Base-by-base conservation (phyloP, 2,797 vertebrate species). In the Alcedo quadribrachys region DNA sequence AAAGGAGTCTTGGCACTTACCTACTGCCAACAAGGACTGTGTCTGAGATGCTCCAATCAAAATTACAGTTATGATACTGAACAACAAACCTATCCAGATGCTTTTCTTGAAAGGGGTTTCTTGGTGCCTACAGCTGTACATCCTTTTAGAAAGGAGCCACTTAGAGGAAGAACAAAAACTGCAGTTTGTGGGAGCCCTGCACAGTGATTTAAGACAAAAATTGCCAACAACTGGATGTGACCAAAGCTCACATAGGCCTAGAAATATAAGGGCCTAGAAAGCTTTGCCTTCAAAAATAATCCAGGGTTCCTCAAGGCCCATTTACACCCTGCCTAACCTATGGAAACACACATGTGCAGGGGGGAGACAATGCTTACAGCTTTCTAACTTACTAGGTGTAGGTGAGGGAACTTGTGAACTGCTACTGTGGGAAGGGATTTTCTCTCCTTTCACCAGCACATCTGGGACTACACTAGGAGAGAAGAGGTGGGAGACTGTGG, bases 391-490 rank as follows among this genome's bases (percentile, higher is more conserved):
- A 99, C 99, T 98, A 32, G 98, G 87, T 45, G 97, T 97, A 30
- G 98, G 66, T 12, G 98, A 97, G 43, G 97, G 95, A 88, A 97
- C 97, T 85, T 98, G 98, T 68, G 97, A 97, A 87, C 98, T 97
- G 91, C 93, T 94, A 66, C 97, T 97, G 61, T 97, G 98, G 77
- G 95, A 96, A 9, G 97, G 79, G 85, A 91, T 94, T 28, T 98
- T 97, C 96, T 99, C 98, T 81, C 98, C 97, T 97, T 99, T 99
- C 89, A 98, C 98, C 92, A 98, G 90, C 32, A 97, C 97, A 9
- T 98, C 98, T 63, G 96, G 96, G 63, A 90, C 90, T 33, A 96
- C 37, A 63, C 94, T 94, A 33, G 97, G 83, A 83, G 97, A 96
- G 87, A 98, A 98, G 87, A 98, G 95, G 67, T 94, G 97, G 30